Evolutionary conservation across 2,113 vertebrate species (phyloP).

Genomic region (Heloderma charlesbogerti): DNA sequence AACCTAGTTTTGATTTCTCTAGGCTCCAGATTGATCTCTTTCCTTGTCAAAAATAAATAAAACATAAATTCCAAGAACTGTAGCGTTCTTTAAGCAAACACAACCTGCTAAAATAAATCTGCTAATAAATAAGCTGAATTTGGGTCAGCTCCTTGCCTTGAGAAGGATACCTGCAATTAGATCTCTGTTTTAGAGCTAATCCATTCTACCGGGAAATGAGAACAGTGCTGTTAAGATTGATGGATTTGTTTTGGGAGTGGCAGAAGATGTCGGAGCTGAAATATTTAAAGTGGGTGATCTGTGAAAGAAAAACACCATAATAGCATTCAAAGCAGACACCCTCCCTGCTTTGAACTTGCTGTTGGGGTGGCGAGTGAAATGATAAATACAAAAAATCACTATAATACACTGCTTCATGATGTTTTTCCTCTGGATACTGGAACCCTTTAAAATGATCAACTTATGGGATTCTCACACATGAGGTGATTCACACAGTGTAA

Average conservation of each 20-base stretch:
- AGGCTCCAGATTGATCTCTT: slow-evolving; percentile 15
- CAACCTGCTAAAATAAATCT: slow-evolving; percentile 40
- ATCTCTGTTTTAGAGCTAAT: slow-evolving; percentile 47
- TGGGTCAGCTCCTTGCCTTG: slow-evolving; percentile 36
- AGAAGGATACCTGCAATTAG: slow-evolving; percentile 50
- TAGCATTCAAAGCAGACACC: slow-evolving; percentile 25
- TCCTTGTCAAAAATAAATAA: neutral
- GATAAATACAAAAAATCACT: slow-evolving; percentile 54
- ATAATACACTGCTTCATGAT: slow-evolving; percentile 41
- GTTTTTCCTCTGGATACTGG: slow-evolving; percentile 32
- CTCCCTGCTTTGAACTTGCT: slow-evolving; percentile 49
- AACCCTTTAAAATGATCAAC: neutral
- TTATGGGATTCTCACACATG: too few species aligned
- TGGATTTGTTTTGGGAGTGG: slow-evolving; percentile 47
- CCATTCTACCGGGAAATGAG: slow-evolving; percentile 28
- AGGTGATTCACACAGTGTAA: neutral
- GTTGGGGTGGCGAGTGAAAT: slow-evolving; percentile 50
- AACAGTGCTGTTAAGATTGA: slow-evolving; percentile 42
- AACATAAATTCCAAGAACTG: neutral
- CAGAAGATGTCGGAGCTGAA: slow-evolving; percentile 50
- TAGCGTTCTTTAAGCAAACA: slow-evolving; percentile 41
- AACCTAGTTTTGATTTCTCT: neutral
- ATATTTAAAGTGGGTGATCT: slow-evolving; percentile 64
- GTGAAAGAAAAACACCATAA: slow-evolving; percentile 47
- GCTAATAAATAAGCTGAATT: slow-evolving; percentile 44